phyloP scores from a whole-genome alignment of 2,888 invertebrate genomes.

The Athalia cordata region DNA sequence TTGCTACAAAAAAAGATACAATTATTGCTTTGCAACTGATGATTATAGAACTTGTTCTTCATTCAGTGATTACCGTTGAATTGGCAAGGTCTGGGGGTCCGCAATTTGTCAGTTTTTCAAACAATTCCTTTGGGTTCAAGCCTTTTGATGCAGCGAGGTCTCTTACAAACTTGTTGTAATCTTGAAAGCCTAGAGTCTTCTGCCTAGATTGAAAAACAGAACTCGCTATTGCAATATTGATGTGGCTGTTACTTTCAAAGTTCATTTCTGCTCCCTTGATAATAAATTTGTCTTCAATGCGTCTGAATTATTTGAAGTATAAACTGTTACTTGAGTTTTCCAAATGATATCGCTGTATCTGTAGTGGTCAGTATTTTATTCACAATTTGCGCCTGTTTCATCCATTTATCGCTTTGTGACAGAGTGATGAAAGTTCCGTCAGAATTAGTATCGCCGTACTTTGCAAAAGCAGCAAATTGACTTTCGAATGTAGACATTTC shows the following conservation, averaged over 20 bases:
- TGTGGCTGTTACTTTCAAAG: too few species aligned
- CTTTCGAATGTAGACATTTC: slow-evolving; percentile 53
- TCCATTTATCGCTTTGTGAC: slow-evolving; percentile 74
- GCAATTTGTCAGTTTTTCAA: slow-evolving; percentile 67
- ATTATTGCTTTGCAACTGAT: background rate
- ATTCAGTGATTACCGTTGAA: slow-evolving; percentile 51
- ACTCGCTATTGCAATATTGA: too few species aligned
- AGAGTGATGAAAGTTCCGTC: slow-evolving; percentile 71
- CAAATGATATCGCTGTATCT: slow-evolving; percentile 73
- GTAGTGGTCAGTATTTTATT: slow-evolving; percentile 73
- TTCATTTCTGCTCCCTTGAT: too few species aligned
- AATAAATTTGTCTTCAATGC: slow-evolving; percentile 13
- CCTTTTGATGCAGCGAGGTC: slow-evolving; percentile 71
- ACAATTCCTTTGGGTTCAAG: slow-evolving; percentile 66
- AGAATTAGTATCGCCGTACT: slow-evolving; percentile 72
- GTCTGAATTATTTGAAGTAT: background rate
- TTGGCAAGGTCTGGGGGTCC: slow-evolving; percentile 66
- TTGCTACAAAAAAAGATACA: slow-evolving; percentile 49
- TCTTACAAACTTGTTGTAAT: slow-evolving; percentile 71
- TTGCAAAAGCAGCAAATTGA: slow-evolving; percentile 65
- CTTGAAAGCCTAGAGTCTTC: slow-evolving; percentile 66
- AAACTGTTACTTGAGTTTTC: slow-evolving; percentile 71
- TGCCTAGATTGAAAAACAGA: slow-evolving; percentile 49
- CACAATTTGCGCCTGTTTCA: slow-evolving; percentile 74
- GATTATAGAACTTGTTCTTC: background rate